phyloP scores from a whole-genome alignment of 2,888 invertebrate species.

The Ennomos quercinarius region DNA sequence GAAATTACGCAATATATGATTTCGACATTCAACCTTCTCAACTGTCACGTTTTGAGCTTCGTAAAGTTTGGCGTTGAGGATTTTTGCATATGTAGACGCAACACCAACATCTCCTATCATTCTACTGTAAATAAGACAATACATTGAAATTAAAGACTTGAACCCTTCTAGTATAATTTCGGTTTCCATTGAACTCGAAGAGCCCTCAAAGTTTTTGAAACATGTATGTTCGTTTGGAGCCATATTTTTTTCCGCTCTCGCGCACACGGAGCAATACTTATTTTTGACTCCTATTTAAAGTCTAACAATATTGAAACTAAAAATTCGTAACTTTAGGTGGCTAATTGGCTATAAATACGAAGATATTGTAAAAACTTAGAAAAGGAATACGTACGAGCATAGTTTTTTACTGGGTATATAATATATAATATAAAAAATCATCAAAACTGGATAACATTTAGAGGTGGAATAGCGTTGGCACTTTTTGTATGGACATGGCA shows the following conservation, averaged over 20 bases:
- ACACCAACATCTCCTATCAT: slow-evolving; percentile 20
- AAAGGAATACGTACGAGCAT: no score
- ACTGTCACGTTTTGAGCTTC: slow-evolving; percentile 24
- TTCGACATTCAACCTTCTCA: slow-evolving; percentile 28
- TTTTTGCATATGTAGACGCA: slow-evolving; percentile 11
- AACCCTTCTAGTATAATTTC: neutral
- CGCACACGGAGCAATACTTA: slow-evolving; percentile 31
- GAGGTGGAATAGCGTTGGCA: no score
- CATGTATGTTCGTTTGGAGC: slow-evolving; percentile 10
- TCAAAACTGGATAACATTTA: no score
- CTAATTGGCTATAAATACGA: no score
- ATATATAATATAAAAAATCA: no score
- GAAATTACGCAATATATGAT: no score
- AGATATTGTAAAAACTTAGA: no score
- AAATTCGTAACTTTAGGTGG: no score
- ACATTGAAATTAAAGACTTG: neutral
- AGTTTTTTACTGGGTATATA: no score
- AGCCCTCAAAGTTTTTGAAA: slow-evolving; percentile 13
- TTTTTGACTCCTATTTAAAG: slow-evolving; percentile 33
- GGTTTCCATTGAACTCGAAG: neutral
- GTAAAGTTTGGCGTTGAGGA: slow-evolving; percentile 26
- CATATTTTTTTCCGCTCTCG: slow-evolving; percentile 7
- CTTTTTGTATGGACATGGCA: no score
- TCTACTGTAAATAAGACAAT: slow-evolving; percentile 27
- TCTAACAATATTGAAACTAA: no score